Percentiles rank a stretch among this genome's conserved stretches.
Conservation (phyloP, 2,888 invertebrate species). For the Neoascia interrupta region DNA sequence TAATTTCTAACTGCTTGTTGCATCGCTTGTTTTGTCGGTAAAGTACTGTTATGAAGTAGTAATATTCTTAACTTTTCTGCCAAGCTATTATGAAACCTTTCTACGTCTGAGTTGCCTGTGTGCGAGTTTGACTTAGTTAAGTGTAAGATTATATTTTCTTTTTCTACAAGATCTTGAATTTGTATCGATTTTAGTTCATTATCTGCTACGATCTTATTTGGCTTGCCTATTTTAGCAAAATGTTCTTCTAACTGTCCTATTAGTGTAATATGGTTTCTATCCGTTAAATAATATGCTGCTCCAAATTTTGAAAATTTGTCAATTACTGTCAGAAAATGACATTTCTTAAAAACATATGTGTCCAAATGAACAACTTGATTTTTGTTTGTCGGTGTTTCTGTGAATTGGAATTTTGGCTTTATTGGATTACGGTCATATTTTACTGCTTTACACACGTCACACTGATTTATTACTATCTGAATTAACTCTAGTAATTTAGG, state of each 20-base stretch:
- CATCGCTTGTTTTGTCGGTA: too few species aligned
- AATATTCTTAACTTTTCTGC: not conserved
- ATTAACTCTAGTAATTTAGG: conserved; percentile 4
- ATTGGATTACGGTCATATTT: conserved; percentile 9
- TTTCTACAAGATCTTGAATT: not conserved
- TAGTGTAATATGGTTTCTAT: not conserved
- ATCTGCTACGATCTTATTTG: not conserved
- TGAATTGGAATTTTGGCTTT: conserved; percentile 36
- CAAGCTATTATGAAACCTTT: not conserved
- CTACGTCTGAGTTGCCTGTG: not conserved
- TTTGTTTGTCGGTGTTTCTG: conserved; percentile 41
- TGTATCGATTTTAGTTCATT: not conserved
- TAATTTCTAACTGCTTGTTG: too few species aligned
- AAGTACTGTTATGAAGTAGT: too few species aligned
- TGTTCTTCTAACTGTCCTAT: not conserved
- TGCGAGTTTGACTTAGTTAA: not conserved
- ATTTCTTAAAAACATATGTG: conserved; percentile 39
- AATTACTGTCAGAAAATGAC: conserved; percentile 6
- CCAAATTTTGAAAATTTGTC: conserved; percentile 6
- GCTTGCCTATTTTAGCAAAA: not conserved
- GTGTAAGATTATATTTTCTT: not conserved
- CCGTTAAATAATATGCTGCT: not conserved
- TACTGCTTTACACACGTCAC: not conserved
- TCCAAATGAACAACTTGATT: conserved; percentile 52
- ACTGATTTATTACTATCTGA: conserved; percentile 4